Evolutionary conservation across 2,797 vertebrate species (phyloP), one percentile per base, ranked within the genome.

Genomic region (Aldrovandia affinis): DNA sequence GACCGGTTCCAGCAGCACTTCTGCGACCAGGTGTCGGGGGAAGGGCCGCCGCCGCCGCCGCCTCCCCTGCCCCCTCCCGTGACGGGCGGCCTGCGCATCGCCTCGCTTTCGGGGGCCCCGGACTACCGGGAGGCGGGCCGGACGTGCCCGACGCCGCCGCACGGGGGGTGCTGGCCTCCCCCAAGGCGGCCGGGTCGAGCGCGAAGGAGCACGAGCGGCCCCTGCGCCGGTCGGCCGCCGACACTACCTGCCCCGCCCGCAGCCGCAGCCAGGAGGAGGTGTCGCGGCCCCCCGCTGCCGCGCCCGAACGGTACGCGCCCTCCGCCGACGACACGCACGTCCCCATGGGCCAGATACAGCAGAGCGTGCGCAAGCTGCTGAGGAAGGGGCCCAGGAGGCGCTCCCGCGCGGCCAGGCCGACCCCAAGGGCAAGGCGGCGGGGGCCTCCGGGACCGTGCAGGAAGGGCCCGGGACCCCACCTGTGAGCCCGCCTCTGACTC

Each of bases 1-100:
- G 93, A 97, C 91, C 94, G 98, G 87, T 99, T 99, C 93, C 97
- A 98, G 95, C 97, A 96, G 89, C 96, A 98, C 89, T 99, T 99
- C 92, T 93, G 96, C 92, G 94, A 93, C 0, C 97, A 99, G 95
- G 95, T 99, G 89, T 96, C 96, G 91, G 96, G 96, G 82, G 94
- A 96, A 81, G 92, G 94, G 86, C 87, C 89, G 28, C 50, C 82
- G 0, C 78, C 88, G 70, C 87, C 33, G 87, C 47, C 52, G 84
- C 81, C 82, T 89, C 88, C 0, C 68, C 88, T 28, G 88, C 44
- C 81, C 89, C 91, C 93, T 0, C 86, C 93, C 61, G 89, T 96
- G 90, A 95, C 94, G 6, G 91, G 84, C 87, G 95, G 93, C n/a
- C 90, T 91, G 10, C 91, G 92, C 80, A 90, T 95, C 85, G 92